These are phyloP conservation scores for Hydrolagus affinis DNA, from an alignment of 2,113 vertebrate species.

Conservation along the genomic window DNA sequence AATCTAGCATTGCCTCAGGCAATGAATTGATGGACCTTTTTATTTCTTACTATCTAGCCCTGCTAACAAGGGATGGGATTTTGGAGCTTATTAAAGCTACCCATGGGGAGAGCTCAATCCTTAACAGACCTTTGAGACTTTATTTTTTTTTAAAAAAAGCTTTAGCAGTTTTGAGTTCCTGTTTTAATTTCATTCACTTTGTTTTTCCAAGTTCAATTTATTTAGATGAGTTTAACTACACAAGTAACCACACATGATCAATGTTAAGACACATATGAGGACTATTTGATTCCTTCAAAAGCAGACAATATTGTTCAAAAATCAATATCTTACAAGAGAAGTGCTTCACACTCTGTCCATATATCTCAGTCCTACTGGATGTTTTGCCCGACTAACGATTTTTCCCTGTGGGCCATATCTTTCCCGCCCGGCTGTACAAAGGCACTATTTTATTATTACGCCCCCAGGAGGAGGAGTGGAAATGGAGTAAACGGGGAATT, in stretches of 20 bases:
- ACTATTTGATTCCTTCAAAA: background rate
- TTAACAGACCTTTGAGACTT: constrained; percentile 11
- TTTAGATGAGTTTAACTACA: background rate
- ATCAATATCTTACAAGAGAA: constrained; percentile 15
- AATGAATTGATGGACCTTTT: constrained; percentile 30
- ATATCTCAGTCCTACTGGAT: background rate
- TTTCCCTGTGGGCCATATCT: background rate
- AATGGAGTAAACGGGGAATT: constrained; percentile 28
- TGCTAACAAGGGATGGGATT: constrained; percentile 30
- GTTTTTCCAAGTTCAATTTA: constrained; percentile 16
- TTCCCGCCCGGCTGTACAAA: background rate
- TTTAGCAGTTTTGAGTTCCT: constrained; percentile 11
- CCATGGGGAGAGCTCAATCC: constrained; percentile 23
- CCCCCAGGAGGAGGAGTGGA: constrained; percentile 21
- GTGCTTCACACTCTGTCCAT: background rate
- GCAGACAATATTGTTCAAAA: background rate
- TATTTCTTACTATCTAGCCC: constrained; percentile 31
- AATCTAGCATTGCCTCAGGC: constrained; percentile 20
- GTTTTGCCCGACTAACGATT: constrained; percentile 16
- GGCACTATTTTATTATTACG: constrained; percentile 9
- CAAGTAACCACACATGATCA: background rate
- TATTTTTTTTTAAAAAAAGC: background rate
- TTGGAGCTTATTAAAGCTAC: constrained; percentile 32
- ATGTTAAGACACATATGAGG: background rate
- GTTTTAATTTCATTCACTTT: constrained; percentile 11